phyloP scores from a whole-genome alignment of 2,888 invertebrate genomes.

The Pyrocoelia pectoralis region DNA sequence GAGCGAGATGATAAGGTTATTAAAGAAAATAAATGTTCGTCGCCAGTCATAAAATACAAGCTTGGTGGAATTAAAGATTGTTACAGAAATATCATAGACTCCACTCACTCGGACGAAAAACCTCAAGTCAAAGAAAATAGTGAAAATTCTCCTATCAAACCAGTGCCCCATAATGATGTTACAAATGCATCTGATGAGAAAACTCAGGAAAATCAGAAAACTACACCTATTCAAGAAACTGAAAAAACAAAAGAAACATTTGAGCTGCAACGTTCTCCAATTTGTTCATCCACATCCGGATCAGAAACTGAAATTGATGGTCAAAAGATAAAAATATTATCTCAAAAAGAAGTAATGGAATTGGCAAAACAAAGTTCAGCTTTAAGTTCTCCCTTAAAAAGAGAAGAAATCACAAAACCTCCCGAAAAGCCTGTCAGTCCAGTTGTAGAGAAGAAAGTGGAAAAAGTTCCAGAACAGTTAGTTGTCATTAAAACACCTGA shows the following conservation, averaged over 20 bases:
- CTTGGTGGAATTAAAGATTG: conserved; percentile 13
- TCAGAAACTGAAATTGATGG: conserved; percentile 61
- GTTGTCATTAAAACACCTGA: conserved; percentile 1
- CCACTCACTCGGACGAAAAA: not conserved
- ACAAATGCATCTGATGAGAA: not conserved
- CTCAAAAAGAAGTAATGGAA: conserved; percentile 56
- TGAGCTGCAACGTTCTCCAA: not conserved
- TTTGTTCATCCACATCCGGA: conserved; percentile 54
- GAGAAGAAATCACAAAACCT: conserved; percentile 30
- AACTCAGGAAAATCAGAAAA: conserved; percentile 16
- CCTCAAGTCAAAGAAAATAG: not conserved
- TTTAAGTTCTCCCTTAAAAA: conserved; percentile 30
- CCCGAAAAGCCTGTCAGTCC: conserved; percentile 9
- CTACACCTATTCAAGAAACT: conserved; percentile 14
- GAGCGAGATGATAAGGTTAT: conserved; percentile 63
- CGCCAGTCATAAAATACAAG: conserved; percentile 59
- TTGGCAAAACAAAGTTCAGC: conserved; percentile 44
- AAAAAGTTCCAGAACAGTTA: conserved; percentile 2
- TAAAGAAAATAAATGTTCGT: conserved; percentile 33
- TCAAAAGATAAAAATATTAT: conserved; percentile 59
- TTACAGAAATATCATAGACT: not conserved
- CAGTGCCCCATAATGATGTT: not conserved
- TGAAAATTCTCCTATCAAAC: not conserved
- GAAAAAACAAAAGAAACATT: not conserved
- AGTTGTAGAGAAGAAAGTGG: conserved; percentile 12